phyloP scores from a whole-genome alignment of 2,113 vertebrate genomes.

The Fregetta grallaria region DNA sequence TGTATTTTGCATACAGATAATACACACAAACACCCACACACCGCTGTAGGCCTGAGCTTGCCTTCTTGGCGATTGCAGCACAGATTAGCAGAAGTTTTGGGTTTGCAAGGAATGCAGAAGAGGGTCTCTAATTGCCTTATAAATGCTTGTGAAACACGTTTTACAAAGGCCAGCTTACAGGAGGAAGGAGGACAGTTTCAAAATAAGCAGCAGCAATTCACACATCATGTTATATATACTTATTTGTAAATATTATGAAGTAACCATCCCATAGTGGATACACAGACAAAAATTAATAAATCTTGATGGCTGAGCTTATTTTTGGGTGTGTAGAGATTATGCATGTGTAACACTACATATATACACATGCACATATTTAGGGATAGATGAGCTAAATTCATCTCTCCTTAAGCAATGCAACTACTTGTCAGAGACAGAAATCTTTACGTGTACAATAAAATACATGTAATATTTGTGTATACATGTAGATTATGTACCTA shows the following conservation, averaged over 20 bases:
- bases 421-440: not conserved
- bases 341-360: not conserved
- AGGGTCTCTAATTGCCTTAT: conserved; percentile 9
- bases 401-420: not conserved
- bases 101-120: conserved; percentile 32
- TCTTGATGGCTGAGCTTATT: not conserved
- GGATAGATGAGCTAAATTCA: not conserved
- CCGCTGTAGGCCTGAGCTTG: conserved; percentile 35
- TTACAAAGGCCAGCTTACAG: not conserved
- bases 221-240: not conserved
- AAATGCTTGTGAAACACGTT: conserved; percentile 40
- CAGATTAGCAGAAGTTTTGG: conserved; percentile 48
- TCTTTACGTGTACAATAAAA: not conserved
- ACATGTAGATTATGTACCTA: not conserved
- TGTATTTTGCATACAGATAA: conserved; percentile 16
- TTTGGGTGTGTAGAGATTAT: not conserved
- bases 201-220: not conserved
- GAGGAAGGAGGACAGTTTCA: not conserved
- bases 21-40: conserved; percentile 13
- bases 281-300: not conserved
- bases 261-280: not conserved
- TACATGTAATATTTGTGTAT: not conserved
- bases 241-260: not conserved
- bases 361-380: not conserved
- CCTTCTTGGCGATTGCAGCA: not conserved